These are phyloP conservation scores for Archips crataeganus DNA, from an alignment of 2,888 invertebrate genomes.

Conservation along the genomic window DNA sequence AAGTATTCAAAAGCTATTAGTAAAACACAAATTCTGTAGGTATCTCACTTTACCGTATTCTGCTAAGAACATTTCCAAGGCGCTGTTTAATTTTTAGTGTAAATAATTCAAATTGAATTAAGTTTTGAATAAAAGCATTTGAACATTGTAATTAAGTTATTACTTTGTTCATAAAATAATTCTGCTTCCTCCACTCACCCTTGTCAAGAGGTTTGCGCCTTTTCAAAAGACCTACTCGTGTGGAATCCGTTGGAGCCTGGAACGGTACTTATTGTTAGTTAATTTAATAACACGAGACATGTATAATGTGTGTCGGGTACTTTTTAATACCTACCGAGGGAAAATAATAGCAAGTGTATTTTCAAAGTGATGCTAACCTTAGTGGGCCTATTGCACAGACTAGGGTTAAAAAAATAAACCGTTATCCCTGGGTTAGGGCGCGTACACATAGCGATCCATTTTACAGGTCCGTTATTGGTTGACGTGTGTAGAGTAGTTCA, in stretches of 20 bases:
- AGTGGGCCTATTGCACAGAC: no score
- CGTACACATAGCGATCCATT: no score
- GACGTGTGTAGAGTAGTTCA: no score
- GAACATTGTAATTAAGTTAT: background rate
- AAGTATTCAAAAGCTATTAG: no score
- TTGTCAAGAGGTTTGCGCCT: constrained; percentile 22
- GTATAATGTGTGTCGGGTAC: background rate
- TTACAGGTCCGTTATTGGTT: no score
- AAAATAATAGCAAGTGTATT: background rate
- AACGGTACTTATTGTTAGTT: constrained; percentile 2
- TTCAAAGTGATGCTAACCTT: background rate
- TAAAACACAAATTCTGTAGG: background rate
- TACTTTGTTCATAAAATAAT: background rate
- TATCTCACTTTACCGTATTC: background rate
- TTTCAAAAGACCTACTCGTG: constrained; percentile 19
- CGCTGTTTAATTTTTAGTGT: background rate
- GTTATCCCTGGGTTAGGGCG: no score
- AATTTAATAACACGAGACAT: background rate
- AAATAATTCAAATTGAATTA: background rate
- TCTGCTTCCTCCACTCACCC: constrained; percentile 13
- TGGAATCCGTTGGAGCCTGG: constrained; percentile 11
- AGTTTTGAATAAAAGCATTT: background rate
- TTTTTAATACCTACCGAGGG: background rate
- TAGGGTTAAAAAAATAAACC: no score
- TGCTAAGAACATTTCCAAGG: background rate